Evolutionary conservation across 1,140 invertebrate species (phyloP).

Genomic region (Brachionus paranguensis): DNA sequence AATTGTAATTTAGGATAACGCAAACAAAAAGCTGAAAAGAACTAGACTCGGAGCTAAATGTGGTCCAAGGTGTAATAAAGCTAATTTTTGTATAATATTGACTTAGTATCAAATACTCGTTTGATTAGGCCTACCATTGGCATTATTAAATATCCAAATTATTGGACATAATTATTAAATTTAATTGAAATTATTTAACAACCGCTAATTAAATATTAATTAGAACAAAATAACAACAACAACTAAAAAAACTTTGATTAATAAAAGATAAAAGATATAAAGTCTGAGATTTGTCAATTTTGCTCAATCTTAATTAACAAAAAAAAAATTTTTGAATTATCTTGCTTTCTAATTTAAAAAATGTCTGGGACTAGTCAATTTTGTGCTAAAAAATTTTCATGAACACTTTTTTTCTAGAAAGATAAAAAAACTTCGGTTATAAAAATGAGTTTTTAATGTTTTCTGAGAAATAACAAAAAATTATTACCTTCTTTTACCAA

Average conservation of each 20-base stretch:
- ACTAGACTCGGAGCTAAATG: not conserved
- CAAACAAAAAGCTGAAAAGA: not conserved
- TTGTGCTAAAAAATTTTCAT: too few relatives aligned
- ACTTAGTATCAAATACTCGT: not conserved
- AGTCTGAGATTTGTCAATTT: too few relatives aligned
- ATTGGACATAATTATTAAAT: not conserved
- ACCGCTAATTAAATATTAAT: not conserved
- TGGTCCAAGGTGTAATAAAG: not conserved
- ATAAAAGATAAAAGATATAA: too few relatives aligned
- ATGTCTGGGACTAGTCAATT: too few relatives aligned
- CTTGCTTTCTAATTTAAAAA: too few relatives aligned
- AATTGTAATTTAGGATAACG: conserved; percentile 4
- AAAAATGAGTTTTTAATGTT: too few relatives aligned
- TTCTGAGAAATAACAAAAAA: too few relatives aligned
- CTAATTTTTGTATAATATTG: conserved; percentile 2
- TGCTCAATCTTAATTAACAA: too few relatives aligned
- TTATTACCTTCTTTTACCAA: too few relatives aligned
- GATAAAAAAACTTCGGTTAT: too few relatives aligned
- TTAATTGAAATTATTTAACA: not conserved
- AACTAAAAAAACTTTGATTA: not conserved
- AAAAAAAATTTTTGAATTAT: too few relatives aligned
- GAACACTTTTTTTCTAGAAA: too few relatives aligned
- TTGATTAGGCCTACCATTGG: not conserved
- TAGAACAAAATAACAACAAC: not conserved
- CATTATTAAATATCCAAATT: not conserved